These are phyloP conservation scores for Sminthurides bifidus DNA, from an alignment of 1,140 invertebrate genomes.

Conservation along the genomic window DNA sequence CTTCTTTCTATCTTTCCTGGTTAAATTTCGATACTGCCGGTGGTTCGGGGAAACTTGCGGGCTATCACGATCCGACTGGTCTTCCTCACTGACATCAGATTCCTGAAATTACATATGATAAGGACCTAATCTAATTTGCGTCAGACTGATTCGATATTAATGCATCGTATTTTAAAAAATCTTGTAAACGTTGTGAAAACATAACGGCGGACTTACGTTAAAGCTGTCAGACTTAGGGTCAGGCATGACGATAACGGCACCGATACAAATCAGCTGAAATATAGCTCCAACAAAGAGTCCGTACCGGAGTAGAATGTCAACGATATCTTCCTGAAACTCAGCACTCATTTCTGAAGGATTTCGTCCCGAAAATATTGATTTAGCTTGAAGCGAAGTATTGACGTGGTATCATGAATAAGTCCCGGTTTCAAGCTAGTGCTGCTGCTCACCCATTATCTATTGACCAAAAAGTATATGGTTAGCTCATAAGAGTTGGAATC, in stretches of 20 bases:
- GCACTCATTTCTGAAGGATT: too few species aligned
- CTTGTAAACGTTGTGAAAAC: neutral
- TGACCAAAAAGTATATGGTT: too few species aligned
- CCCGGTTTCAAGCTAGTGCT: too few species aligned
- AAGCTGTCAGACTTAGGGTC: slow-evolving; percentile 32
- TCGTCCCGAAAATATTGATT: too few species aligned
- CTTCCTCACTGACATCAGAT: slow-evolving; percentile 42
- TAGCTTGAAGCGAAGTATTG: too few species aligned
- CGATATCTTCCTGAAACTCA: slow-evolving; percentile 40
- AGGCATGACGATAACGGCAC: slow-evolving; percentile 51
- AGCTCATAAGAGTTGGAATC: too few species aligned
- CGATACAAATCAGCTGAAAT: slow-evolving; percentile 53
- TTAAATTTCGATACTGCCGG: slow-evolving; percentile 38
- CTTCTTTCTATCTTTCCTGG: slow-evolving; percentile 47
- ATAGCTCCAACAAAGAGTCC: slow-evolving; percentile 55
- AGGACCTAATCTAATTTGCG: neutral
- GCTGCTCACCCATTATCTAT: too few species aligned
- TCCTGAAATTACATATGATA: slow-evolving; percentile 12
- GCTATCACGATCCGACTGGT: slow-evolving; percentile 45
- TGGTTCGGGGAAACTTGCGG: slow-evolving; percentile 44
- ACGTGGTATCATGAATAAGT: too few species aligned
- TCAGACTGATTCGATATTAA: neutral
- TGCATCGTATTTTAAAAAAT: neutral
- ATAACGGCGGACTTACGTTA: neutral
- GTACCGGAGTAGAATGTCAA: slow-evolving; percentile 52